Base-by-base conservation (phyloP, 2,113 vertebrate species). In the Nothocercus julius region DNA sequence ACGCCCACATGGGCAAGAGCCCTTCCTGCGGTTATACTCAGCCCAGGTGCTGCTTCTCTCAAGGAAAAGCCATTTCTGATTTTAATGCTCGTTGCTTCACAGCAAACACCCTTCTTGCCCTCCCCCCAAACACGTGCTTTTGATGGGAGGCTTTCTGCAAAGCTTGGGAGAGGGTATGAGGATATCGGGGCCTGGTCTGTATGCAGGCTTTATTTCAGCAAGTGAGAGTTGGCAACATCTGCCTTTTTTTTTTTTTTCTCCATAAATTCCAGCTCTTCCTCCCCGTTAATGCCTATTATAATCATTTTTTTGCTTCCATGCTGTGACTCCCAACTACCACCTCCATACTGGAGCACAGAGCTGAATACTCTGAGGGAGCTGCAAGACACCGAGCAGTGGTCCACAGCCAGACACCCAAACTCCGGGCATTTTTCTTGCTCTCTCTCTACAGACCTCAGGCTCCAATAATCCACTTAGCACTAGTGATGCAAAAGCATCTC, bases 401-500 rank as follows among this genome's bases (percentile, higher is more conserved):
- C 27, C 53, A 25, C 18, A 49, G 58, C 62, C 74, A 67, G 51
- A 11, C 8, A 2, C 64, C 49, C 81, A 74, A 62, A 45, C 5
- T 76, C 78, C 32, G 9, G 74, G 53, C 91, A 3, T 19, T 67
- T n/a, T 45, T 36, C 91, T 66, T 59, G 34, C 47, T 58, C 49
- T 62, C 62, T 30, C 49, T 8, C 73, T 45, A 21, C 44, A 84
- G 32, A 75, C 81, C 90, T 76, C 53, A 61, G 49, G 58, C 12
- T 91, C 67, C 36, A 36, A 38, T 78, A 89, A 93, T 82, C 61
- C 61, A 79, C 56, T 91, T 67, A 79, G 77, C 9, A 36, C 81
- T 34, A 68, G 42, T 13, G 74, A 73, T 73, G 84, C 69, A 72
- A 45, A 87, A 85, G 74, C 78, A 92, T 73, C 84, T 86, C 90